A percentile compares a stretch with the other conserved stretches of the same genome.
Conservation (phyloP, 2,113 vertebrate species). For the Vidua macroura region DNA sequence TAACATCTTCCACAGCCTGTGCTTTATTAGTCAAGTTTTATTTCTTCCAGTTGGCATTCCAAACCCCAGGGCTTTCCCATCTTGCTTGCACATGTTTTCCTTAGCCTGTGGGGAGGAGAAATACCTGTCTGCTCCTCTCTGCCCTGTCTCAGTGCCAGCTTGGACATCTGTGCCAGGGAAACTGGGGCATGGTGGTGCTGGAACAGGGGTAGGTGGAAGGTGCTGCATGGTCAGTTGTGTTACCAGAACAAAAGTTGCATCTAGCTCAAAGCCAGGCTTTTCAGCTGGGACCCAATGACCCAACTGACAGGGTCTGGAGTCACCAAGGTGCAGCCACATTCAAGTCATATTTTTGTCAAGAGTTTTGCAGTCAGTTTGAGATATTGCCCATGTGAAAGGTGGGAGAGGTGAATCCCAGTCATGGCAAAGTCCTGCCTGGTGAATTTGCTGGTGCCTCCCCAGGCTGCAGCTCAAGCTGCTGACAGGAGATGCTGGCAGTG, state of each 20-base stretch:
- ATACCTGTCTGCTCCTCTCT: background rate
- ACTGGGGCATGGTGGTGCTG: fast-evolving
- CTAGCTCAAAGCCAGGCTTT: background rate
- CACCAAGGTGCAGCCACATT: background rate
- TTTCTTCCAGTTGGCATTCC: constrained; percentile 1
- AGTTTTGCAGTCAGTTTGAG: background rate
- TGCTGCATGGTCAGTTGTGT: fast-evolving
- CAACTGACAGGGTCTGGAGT: fast-evolving
- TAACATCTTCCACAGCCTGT: background rate
- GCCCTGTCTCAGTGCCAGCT: background rate
- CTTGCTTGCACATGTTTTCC: background rate
- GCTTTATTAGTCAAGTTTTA: background rate
- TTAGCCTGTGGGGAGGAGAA: background rate
- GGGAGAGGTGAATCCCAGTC: background rate
- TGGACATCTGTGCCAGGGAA: background rate
- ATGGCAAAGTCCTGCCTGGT: fast-evolving
- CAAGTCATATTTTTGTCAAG: fast-evolving
- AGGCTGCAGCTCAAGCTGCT: background rate
- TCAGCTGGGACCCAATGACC: fast-evolving
- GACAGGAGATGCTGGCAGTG: background rate
- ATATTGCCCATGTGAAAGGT: fast-evolving
- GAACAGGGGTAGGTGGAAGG: background rate
- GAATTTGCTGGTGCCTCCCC: background rate
- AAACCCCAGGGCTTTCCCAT: background rate
- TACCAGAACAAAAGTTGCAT: background rate